These are phyloP conservation scores for Myotis yumanensis DNA, from an alignment of 2,113 vertebrate genomes.

Conservation along the genomic window DNA sequence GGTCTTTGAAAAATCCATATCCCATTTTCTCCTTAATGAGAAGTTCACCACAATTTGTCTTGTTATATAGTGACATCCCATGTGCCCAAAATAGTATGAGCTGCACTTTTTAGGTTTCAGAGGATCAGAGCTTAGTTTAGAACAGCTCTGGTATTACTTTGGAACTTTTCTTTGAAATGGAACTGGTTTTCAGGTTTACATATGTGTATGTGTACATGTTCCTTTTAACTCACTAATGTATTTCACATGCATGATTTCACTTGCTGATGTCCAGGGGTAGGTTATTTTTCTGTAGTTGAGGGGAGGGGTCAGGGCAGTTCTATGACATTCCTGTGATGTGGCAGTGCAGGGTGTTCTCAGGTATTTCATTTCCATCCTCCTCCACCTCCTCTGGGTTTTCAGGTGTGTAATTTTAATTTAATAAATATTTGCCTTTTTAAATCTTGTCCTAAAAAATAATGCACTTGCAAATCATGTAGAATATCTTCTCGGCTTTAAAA, in stretches of 20 bases:
- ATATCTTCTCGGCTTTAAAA: background rate
- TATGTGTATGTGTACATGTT: background rate
- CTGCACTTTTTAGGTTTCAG: background rate
- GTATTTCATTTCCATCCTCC: background rate
- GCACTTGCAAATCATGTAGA: background rate
- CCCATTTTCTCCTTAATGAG: background rate
- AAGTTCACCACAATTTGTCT: background rate
- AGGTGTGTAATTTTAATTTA: background rate
- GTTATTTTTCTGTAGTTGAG: background rate
- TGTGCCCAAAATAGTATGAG: background rate
- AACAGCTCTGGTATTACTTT: background rate
- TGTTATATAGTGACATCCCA: background rate
- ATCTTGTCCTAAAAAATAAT: background rate
- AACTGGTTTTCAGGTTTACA: background rate
- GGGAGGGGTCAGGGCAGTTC: background rate
- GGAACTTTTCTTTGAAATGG: background rate
- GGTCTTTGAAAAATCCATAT: background rate
- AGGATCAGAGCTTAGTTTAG: background rate
- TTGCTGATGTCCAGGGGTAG: background rate
- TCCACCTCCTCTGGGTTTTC: background rate
- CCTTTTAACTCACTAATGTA: background rate
- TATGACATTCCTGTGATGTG: background rate
- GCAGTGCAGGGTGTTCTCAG: fast-evolving
- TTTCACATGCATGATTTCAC: background rate
- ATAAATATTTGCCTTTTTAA: background rate